phyloP scores from a whole-genome alignment of 2,888 invertebrate genomes.

The Brachynemurus nebulosus region DNA sequence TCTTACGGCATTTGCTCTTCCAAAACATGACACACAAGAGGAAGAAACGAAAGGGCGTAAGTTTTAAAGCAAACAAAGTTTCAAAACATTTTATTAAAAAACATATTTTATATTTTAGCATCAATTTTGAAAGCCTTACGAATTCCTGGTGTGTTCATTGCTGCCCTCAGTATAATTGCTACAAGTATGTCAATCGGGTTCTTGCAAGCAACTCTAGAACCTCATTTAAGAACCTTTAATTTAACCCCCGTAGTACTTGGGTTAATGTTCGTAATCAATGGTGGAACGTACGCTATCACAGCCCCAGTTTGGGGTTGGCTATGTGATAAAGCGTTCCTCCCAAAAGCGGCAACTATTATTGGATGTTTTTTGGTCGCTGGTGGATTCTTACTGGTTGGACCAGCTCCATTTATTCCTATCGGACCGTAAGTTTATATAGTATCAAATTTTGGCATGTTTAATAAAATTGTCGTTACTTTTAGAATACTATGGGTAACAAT shows the following conservation, averaged over 20 bases:
- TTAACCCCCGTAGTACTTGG: slow-evolving; percentile 58
- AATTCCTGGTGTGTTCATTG: slow-evolving; percentile 60
- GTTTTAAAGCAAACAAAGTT: slow-evolving; percentile 22
- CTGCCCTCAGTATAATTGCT: slow-evolving; percentile 55
- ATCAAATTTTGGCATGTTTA: background rate
- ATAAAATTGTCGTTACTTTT: slow-evolving; percentile 22
- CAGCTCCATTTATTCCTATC: slow-evolving; percentile 59
- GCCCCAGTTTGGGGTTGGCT: slow-evolving; percentile 72
- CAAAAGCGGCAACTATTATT: slow-evolving; percentile 51
- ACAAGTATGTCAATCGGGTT: slow-evolving; percentile 78
- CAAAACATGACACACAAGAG: slow-evolving; percentile 42
- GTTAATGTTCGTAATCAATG: slow-evolving; percentile 72
- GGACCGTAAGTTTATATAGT: slow-evolving; percentile 40
- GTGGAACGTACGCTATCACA: slow-evolving; percentile 62
- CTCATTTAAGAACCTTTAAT: slow-evolving; percentile 63
- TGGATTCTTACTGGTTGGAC: slow-evolving; percentile 65
- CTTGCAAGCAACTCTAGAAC: slow-evolving; percentile 77
- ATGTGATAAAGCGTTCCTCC: slow-evolving; percentile 51
- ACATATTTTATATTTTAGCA: slow-evolving; percentile 32
- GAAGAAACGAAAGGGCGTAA: slow-evolving; percentile 45
- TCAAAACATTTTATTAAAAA: background rate
- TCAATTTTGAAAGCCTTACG: slow-evolving; percentile 48
- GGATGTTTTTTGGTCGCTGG: slow-evolving; percentile 52
- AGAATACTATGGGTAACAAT: slow-evolving; percentile 54
- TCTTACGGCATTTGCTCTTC: slow-evolving; percentile 58